Base-by-base conservation (phyloP, 2,888 invertebrate species). In the Proisotoma minuta region DNA sequence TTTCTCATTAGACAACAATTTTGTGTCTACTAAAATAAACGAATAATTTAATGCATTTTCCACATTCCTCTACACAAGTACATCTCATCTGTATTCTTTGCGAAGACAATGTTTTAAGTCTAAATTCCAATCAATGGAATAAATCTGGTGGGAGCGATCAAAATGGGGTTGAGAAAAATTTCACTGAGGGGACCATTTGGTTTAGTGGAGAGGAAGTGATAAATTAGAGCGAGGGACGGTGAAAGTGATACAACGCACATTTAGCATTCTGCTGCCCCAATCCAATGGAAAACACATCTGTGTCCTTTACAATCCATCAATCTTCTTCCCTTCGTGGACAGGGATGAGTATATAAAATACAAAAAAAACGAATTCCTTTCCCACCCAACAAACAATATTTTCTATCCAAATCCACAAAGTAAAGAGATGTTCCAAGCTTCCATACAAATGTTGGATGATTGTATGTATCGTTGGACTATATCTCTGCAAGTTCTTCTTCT, bases 201-300 rank as follows among this genome's bases (percentile, higher is more conserved):
- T 43, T 43, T 43, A n/a, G 43, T 43, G 26, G 51, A 47, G 59
- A 65, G 65, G 65, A 62, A 65, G 62, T 65, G 66, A 60, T 66
- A 66, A 62, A 62, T 66, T 62, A 62, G 22, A 58, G 60, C 51
- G 59, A 61, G 66, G 43, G 58, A 60, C 60, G 66, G 60, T 66
- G 68, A 71, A 71, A 71, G 68, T 69, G 70, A 71, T 71, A 71
- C 69, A 71, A 69, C 70, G 61, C 57, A 40, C 27, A 54, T 52
- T 57, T 43, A 57, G 57, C 48, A 57, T 60, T 53, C 51, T 34
- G 48, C 40, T 39, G 29, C 51, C 59, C 8, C 40, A 58, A 27
- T 26, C 34, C 40, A 60, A 24, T 54, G 29, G 53, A 57, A 57
- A 50, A 53, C 64, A 59, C 64, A 64, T 64, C 60, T 64, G 64